A percentile compares a stretch with the other conserved stretches of the same genome.
Evolutionary conservation across 2,797 vertebrate genomes (phyloP).

Genomic region (Ctenochaetus hawaiiensis): DNA sequence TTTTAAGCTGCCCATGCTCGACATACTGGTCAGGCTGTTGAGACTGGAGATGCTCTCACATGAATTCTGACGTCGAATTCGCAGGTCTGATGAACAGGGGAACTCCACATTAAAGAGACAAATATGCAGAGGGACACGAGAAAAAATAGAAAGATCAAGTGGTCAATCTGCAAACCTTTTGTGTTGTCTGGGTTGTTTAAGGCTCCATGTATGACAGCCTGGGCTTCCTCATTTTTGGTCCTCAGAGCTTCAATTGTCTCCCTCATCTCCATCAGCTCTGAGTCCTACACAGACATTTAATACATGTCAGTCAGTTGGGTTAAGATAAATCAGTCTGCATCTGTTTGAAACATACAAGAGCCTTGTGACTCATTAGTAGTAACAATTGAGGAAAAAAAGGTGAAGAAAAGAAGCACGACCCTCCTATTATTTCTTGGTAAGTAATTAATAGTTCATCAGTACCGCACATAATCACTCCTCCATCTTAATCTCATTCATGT

Average conservation of each 20-base stretch:
- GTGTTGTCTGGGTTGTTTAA: conserved; percentile 89
- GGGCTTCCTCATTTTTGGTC: conserved; percentile 93
- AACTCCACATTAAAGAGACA: conserved; percentile 12
- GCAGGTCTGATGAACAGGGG: conserved; percentile 84
- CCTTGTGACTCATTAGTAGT: no score
- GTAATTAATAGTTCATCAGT: no score
- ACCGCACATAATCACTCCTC: no score
- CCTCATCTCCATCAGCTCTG: conserved; percentile 90
- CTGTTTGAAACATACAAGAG: neutral
- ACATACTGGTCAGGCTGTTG: conserved; percentile 96
- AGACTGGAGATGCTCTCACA: conserved; percentile 97
- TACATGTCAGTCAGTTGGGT: neutral
- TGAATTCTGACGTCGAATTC: conserved; percentile 95
- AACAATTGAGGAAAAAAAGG: no score
- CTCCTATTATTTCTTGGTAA: no score
- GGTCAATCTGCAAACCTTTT: conserved; percentile 85
- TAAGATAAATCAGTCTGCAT: neutral
- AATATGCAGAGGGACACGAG: neutral
- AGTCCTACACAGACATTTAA: conserved; percentile 84
- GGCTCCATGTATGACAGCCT: conserved; percentile 94
- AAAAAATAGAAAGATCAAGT: neutral
- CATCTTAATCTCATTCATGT: no score
- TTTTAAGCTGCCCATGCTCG: conserved; percentile 93
- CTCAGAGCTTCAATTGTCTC: conserved; percentile 95
- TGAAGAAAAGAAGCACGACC: no score